phyloP scores from a whole-genome alignment of 2,888 invertebrate species.

The Kuschelorhynchus macadamiae region DNA sequence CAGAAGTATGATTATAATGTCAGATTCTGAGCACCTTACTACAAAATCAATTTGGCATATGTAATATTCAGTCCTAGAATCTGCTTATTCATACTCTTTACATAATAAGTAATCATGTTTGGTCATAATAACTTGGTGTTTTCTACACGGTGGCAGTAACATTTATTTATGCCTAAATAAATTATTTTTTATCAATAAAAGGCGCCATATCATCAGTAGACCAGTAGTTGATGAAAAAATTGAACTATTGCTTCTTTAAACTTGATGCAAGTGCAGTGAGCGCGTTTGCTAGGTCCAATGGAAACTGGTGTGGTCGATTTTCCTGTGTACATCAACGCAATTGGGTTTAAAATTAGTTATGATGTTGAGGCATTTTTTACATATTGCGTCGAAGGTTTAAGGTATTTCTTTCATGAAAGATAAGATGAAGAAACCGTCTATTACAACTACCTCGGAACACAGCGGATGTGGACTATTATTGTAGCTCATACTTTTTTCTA shows the following conservation, averaged over 20 bases:
- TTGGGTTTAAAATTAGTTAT: background rate
- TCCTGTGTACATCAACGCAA: background rate
- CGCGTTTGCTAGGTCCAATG: too few relatives aligned
- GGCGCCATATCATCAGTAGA: too few relatives aligned
- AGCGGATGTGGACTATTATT: background rate
- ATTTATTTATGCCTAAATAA: too few relatives aligned
- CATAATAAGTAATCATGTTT: slow-evolving; percentile 29
- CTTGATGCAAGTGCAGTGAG: too few relatives aligned
- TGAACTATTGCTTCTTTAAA: too few relatives aligned
- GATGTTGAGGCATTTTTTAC: background rate
- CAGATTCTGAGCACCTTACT: background rate
- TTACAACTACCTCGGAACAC: background rate
- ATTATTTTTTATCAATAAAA: too few relatives aligned
- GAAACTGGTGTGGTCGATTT: too few relatives aligned
- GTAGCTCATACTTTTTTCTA: background rate
- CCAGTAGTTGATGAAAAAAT: too few relatives aligned
- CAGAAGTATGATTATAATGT: background rate
- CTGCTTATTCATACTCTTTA: slow-evolving; percentile 44
- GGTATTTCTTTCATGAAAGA: background rate
- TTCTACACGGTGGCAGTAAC: background rate
- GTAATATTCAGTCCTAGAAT: slow-evolving; percentile 41
- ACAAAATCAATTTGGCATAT: slow-evolving; percentile 33
- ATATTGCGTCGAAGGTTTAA: background rate
- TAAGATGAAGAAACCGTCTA: background rate
- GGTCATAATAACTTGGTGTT: background rate